phyloP scores from a whole-genome alignment of 2,888 invertebrate genomes.

The Hipparchia semele region DNA sequence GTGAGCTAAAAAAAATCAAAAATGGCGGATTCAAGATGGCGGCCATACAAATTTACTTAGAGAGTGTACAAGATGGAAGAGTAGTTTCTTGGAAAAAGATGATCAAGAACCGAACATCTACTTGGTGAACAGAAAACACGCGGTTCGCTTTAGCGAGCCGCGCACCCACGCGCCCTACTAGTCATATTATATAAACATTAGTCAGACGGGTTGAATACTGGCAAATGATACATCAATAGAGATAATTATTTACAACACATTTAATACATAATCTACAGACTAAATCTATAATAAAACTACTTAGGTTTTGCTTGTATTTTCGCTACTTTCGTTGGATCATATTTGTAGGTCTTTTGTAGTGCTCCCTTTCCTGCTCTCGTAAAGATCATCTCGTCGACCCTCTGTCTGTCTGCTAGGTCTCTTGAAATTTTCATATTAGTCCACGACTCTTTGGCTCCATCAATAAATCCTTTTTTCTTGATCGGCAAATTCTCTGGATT shows the following conservation, averaged over 20 bases:
- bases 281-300: constrained; percentile 56
- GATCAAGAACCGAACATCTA: too few relatives aligned
- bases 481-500: constrained; percentile 83
- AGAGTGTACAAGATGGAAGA: too few relatives aligned
- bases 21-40: too few relatives aligned
- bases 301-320: constrained; percentile 82
- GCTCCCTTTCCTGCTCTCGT: constrained; percentile 94
- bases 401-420: constrained; percentile 89
- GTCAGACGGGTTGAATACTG: not conserved
- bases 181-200: not conserved
- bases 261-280: constrained; percentile 48
- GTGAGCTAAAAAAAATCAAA: too few relatives aligned
- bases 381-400: constrained; percentile 90
- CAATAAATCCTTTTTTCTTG: constrained; percentile 90
- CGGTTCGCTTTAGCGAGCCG: too few relatives aligned
- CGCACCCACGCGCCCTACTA: too few relatives aligned
- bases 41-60: too few relatives aligned
- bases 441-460: constrained; percentile 92
- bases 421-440: constrained; percentile 90
- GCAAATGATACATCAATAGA: constrained; percentile 33
- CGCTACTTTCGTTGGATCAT: constrained; percentile 88
- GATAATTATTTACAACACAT: constrained; percentile 40
- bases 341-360: constrained; percentile 92
- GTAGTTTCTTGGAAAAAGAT: too few relatives aligned
- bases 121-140: too few relatives aligned